Percentiles rank a stretch among this genome's conserved stretches.
phyloP scores from a whole-genome alignment of 1,140 invertebrate species.

The Kradibia gibbosae region DNA sequence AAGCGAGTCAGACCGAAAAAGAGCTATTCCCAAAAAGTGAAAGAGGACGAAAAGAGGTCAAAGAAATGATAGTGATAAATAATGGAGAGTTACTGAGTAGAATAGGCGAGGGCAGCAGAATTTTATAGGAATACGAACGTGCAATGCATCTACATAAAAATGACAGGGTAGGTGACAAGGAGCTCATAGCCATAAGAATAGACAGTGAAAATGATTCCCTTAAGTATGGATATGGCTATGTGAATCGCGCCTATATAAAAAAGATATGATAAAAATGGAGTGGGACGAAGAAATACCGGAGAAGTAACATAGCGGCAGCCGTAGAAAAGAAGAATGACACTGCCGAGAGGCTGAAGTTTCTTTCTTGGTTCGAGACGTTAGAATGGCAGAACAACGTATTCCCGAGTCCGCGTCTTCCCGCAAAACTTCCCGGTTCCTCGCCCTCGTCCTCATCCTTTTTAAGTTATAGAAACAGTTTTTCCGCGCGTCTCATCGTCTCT shows the following conservation, averaged over 20 bases:
- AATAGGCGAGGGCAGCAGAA: background rate
- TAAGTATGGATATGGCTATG: background rate
- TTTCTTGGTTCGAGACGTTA: constrained; percentile 18
- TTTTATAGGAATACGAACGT: constrained; percentile 28
- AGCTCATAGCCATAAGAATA: background rate
- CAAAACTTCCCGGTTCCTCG: too few relatives aligned
- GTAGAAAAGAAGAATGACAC: constrained; percentile 33
- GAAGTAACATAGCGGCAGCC: background rate
- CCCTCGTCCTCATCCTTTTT: background rate
- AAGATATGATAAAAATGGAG: background rate
- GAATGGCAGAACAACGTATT: constrained; percentile 37
- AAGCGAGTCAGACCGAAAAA: constrained; percentile 8
- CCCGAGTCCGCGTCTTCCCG: background rate
- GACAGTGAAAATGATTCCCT: background rate
- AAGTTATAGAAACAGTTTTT: constrained; percentile 38
- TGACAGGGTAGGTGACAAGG: background rate
- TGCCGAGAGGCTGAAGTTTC: constrained; percentile 10
- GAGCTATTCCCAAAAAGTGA: constrained; percentile 30
- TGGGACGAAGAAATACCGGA: background rate
- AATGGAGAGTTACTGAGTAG: background rate
- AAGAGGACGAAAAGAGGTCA: constrained; percentile 17
- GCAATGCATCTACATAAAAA: constrained; percentile 43
- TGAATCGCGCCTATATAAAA: background rate
- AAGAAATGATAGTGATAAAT: constrained; percentile 2
- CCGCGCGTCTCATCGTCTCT: background rate